phyloP scores from a whole-genome alignment of 1,140 invertebrate species.

The Laodelphax striatellus region DNA sequence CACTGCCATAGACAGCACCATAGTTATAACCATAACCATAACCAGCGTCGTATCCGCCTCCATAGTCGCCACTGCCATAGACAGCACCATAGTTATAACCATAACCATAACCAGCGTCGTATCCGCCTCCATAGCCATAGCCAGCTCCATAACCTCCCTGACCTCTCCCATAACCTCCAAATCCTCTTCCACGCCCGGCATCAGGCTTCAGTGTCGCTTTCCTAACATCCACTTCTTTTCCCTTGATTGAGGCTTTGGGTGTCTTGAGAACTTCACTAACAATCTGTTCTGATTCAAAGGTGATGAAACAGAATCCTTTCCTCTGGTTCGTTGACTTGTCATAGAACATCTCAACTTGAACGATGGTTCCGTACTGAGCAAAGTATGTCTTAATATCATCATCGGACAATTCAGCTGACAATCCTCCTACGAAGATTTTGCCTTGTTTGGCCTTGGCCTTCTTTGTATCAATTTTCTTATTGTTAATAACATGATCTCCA shows the following conservation, averaged over 20 bases:
- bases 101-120: background rate
- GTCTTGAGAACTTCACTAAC: conserved; percentile 82
- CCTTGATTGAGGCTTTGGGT: conserved; percentile 83
- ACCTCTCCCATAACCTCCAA: background rate
- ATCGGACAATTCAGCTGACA: conserved; percentile 79
- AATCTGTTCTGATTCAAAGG: conserved; percentile 86
- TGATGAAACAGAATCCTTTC: conserved; percentile 91
- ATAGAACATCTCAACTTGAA: conserved; percentile 90
- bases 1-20: background rate
- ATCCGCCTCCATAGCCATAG: no score
- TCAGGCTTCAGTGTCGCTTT: background rate
- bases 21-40: no score
- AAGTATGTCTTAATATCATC: conserved; percentile 90
- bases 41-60: no score
- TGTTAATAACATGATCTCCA: conserved; percentile 82
- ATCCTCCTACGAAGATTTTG: conserved; percentile 90
- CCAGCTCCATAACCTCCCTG: background rate
- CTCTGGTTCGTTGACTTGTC: conserved; percentile 93
- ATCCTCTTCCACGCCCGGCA: background rate
- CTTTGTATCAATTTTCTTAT: conserved; percentile 89
- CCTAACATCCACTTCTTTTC: conserved; percentile 57
- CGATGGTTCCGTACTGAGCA: conserved; percentile 77
- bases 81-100: no score
- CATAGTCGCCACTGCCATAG: no score
- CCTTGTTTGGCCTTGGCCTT: conserved; percentile 87